phyloP scores from a whole-genome alignment of 2,888 invertebrate species.

The Hirudinaria manillensis region DNA sequence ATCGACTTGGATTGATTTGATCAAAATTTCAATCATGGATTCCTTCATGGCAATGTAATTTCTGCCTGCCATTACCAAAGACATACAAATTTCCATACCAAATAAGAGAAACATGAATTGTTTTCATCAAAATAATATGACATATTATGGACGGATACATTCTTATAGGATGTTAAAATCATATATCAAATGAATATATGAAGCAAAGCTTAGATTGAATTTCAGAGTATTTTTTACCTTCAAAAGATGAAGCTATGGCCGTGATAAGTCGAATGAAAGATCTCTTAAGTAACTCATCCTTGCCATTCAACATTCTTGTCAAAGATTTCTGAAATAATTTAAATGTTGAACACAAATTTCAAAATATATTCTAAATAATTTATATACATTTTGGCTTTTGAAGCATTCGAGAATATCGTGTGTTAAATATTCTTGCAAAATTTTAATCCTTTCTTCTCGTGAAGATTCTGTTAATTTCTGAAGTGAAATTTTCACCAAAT shows the following conservation, averaged over 20 bases:
- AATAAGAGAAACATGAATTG: not conserved
- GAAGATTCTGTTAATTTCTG: slow-evolving; percentile 10
- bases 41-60: not conserved
- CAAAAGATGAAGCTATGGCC: not conserved
- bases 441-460: not conserved
- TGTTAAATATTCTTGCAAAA: not conserved
- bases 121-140: not conserved
- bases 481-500: not conserved
- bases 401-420: slow-evolving; percentile 2
- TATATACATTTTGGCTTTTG: not conserved
- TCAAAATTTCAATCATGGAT: not conserved
- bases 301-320: not conserved
- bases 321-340: not conserved
- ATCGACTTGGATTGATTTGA: not conserved
- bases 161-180: too few species aligned
- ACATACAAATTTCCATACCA: too few species aligned
- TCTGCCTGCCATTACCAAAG: not conserved
- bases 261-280: slow-evolving; percentile 7
- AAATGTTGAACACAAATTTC: not conserved
- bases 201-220: too few species aligned
- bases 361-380: not conserved
- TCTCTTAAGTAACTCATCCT: not conserved
- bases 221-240: not conserved
- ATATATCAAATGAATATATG: too few species aligned
- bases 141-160: not conserved